phyloP scores from a whole-genome alignment of 2,888 invertebrate genomes.

The Galerucella nymphaeae region DNA sequence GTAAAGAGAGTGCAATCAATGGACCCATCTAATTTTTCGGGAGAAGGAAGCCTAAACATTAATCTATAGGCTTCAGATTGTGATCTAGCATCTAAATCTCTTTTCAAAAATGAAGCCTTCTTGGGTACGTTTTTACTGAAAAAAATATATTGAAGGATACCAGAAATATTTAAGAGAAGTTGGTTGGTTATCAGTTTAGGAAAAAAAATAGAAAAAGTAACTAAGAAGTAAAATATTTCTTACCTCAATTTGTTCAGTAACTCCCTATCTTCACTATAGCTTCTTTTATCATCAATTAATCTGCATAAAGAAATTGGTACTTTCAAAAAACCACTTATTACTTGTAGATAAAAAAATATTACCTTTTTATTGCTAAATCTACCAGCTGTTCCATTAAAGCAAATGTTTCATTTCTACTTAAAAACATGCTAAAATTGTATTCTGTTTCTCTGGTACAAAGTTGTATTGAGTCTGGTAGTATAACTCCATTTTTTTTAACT shows the following conservation, averaged over 20 bases:
- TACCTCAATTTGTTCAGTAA: constrained; percentile 83
- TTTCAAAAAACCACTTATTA: not conserved
- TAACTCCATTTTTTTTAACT: constrained; percentile 78
- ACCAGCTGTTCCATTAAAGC: constrained; percentile 94
- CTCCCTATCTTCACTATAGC: constrained; percentile 89
- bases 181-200: no score
- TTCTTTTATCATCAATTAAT: constrained; percentile 91
- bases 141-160: constrained; percentile 25
- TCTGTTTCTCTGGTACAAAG: constrained; percentile 87
- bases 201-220: no score
- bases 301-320: constrained; percentile 63
- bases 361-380: constrained; percentile 95
- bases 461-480: constrained; percentile 89
- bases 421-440: constrained; percentile 92
- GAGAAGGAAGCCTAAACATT: constrained; percentile 85
- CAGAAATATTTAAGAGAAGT: no score
- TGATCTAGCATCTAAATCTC: constrained; percentile 94
- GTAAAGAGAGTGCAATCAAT: constrained; percentile 94
- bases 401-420: constrained; percentile 90
- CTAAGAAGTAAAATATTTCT: constrained; percentile 32
- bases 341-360: constrained; percentile 12
- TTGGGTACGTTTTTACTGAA: constrained; percentile 86
- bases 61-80: constrained; percentile 92
- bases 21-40: constrained; percentile 94
- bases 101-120: constrained; percentile 90